Evolutionary conservation across 2,113 vertebrate species (phyloP).

Genomic region (Antechinus flavipes): DNA sequence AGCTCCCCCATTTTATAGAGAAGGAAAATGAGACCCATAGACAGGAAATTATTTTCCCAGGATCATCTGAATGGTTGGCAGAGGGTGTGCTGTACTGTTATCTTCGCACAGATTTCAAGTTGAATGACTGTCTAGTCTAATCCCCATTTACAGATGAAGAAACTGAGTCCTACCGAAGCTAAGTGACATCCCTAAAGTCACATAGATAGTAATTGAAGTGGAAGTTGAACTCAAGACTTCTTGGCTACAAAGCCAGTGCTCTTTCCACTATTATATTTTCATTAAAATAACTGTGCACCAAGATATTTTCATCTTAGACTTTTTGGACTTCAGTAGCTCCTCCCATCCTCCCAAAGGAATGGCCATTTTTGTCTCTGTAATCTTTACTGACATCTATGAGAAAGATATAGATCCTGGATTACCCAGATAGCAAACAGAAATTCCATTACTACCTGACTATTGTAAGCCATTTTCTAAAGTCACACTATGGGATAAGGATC

Average conservation of each 20-base stretch:
- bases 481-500: background rate
- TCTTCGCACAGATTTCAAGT: background rate
- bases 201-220: background rate
- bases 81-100: too few species aligned
- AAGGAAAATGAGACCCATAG: background rate
- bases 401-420: conserved; percentile 23
- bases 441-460: conserved; percentile 46
- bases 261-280: background rate
- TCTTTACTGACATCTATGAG: background rate
- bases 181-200: background rate
- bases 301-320: conserved; percentile 15
- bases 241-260: background rate
- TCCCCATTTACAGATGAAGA: background rate
- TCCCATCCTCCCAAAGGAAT: background rate
- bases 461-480: background rate
- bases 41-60: background rate
- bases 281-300: conserved; percentile 18
- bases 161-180: background rate
- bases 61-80: background rate
- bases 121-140: background rate
- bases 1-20: background rate
- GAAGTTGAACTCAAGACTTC: background rate
- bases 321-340: background rate
- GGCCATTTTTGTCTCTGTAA: conserved; percentile 21
- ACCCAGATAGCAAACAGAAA: conserved; percentile 44